These are phyloP conservation scores for Aeoliscus strigatus DNA, from an alignment of 2,797 vertebrate genomes.

Conservation along the genomic window DNA sequence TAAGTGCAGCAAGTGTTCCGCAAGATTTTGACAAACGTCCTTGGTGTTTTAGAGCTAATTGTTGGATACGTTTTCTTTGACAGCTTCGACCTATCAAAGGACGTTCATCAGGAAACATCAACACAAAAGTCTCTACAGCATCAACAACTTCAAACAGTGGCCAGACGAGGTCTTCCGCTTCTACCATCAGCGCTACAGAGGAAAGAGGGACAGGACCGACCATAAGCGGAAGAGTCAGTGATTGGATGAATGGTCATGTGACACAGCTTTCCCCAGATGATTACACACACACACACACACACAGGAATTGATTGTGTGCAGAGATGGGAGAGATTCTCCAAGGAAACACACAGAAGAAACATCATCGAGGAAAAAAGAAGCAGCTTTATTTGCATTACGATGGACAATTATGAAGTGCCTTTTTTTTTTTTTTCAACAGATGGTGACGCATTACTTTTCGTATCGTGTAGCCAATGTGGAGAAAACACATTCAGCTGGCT, in stretches of 20 bases:
- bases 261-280: slow-evolving; percentile 67
- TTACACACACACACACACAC: slow-evolving; percentile 25
- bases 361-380: slow-evolving; percentile 31
- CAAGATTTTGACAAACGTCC: background rate
- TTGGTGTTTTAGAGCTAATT: background rate
- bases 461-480: slow-evolving; percentile 43
- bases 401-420: slow-evolving; percentile 65
- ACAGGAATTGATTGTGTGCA: too few relatives aligned
- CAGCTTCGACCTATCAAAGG: slow-evolving; percentile 93
- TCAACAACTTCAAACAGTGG: slow-evolving; percentile 76
- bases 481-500: slow-evolving; percentile 64
- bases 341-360: slow-evolving; percentile 55
- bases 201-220: slow-evolving; percentile 60
- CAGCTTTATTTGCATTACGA: slow-evolving; percentile 41
- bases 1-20: slow-evolving; percentile 72
- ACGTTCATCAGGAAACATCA: slow-evolving; percentile 84
- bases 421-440: slow-evolving; percentile 72
- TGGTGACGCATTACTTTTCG: slow-evolving; percentile 47
- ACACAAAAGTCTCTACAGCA: slow-evolving; percentile 78
- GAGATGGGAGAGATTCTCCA: slow-evolving; percentile 55
- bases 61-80: slow-evolving; percentile 39
- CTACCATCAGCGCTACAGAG: slow-evolving; percentile 81
- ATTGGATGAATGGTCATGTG: slow-evolving; percentile 51
- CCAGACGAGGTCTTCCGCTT: slow-evolving; percentile 74
- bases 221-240: slow-evolving; percentile 80